phyloP scores from a whole-genome alignment of 2,888 invertebrate genomes.

The Pristionchus japonicus region DNA sequence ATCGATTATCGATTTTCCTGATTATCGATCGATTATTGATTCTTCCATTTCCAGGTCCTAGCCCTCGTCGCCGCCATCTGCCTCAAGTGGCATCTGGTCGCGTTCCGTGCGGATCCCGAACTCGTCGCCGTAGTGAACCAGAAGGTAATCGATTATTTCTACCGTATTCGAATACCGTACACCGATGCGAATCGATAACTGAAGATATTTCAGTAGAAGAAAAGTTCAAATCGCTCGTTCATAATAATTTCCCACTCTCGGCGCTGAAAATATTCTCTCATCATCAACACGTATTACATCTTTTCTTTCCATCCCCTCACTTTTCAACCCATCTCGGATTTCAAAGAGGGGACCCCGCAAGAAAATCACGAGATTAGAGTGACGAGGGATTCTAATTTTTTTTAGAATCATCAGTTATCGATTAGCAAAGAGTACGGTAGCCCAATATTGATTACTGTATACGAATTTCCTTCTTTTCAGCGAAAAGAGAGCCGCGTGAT shows the following conservation, averaged over 20 bases:
- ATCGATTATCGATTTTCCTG: background rate
- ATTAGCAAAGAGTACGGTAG: too few species aligned
- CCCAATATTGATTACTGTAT: too few species aligned
- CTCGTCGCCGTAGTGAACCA: constrained; percentile 33
- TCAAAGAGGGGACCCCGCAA: background rate
- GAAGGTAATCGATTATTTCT: background rate
- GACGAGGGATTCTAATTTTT: background rate
- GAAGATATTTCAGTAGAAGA: background rate
- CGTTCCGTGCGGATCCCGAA: constrained; percentile 17
- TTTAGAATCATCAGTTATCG: background rate
- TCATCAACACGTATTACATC: background rate
- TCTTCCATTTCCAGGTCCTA: background rate
- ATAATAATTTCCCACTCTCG: background rate
- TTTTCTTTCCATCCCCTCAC: background rate
- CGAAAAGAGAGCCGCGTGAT: constrained; percentile 20
- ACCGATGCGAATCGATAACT: background rate
- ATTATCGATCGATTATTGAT: background rate
- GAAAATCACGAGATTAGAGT: background rate
- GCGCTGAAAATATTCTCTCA: background rate
- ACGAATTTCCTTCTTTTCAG: background rate
- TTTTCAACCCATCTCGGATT: background rate
- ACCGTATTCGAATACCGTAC: background rate
- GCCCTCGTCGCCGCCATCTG: constrained; percentile 37
- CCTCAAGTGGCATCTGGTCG: constrained; percentile 48
- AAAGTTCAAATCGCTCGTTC: background rate